Conservation (phyloP, 2,113 vertebrate species). For the Peromyscus maniculatus region DNA sequence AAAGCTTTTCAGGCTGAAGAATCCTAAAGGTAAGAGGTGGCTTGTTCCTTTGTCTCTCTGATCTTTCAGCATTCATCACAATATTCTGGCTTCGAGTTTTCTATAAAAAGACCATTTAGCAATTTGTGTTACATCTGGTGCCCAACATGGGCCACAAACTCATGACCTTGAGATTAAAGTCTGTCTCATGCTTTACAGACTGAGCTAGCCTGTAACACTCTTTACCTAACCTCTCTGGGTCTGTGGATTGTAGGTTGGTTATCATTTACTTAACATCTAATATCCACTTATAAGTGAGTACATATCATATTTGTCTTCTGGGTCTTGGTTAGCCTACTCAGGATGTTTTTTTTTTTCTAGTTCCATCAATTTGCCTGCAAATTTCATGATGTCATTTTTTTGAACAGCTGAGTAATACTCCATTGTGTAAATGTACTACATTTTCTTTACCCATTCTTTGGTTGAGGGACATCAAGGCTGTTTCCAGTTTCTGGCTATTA, state of each 20-base stretch:
- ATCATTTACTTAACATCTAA: neutral
- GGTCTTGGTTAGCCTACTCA: neutral
- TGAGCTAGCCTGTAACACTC: too few species aligned
- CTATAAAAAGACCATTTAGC: too few species aligned
- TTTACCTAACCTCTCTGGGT: neutral
- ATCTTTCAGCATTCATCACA: too few species aligned
- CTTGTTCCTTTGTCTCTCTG: too few species aligned
- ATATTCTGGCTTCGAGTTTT: too few species aligned
- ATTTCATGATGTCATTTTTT: neutral
- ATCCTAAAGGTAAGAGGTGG: too few species aligned
- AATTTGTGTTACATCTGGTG: too few species aligned
- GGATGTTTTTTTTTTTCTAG: neutral
- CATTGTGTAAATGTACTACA: neutral
- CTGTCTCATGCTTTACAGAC: too few species aligned
- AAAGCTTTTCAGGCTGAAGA: too few species aligned
- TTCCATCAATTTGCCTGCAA: neutral
- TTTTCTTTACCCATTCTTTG: neutral
- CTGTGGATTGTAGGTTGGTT: neutral
- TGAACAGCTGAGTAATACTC: neutral
- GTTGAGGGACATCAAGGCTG: neutral
- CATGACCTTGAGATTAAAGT: too few species aligned
- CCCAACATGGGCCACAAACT: too few species aligned
- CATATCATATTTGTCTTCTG: neutral
- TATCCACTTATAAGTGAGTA: neutral
- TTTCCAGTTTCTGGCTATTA: neutral